phyloP scores from a whole-genome alignment of 2,797 vertebrate genomes.

The Chelmon rostratus region DNA sequence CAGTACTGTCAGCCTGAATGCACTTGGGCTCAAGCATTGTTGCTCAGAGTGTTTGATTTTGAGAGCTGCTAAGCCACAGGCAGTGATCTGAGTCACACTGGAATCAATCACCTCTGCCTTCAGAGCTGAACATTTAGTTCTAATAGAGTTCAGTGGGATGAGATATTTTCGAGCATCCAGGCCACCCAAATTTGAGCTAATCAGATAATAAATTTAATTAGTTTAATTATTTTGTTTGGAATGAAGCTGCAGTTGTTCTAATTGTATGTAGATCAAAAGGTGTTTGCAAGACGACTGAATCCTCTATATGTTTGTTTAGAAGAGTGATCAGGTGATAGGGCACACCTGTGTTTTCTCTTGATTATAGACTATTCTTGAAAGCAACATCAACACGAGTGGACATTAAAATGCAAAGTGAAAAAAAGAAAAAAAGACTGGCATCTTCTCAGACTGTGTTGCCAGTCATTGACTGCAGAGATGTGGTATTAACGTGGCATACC shows the following conservation, averaged over 20 bases:
- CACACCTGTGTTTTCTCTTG: conserved; percentile 9
- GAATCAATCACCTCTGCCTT: conserved; percentile 30
- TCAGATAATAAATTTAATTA: not conserved
- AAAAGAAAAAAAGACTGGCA: conserved; percentile 36
- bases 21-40: conserved; percentile 6
- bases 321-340: not conserved
- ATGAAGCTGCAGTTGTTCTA: not conserved
- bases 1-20: conserved; percentile 2
- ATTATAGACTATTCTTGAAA: conserved; percentile 25
- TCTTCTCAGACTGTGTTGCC: conserved; percentile 28
- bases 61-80: conserved; percentile 25
- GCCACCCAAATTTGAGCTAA: conserved; percentile 32
- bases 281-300: not conserved
- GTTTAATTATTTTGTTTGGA: not conserved
- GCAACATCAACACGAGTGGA: conserved; percentile 11
- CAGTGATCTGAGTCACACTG: conserved; percentile 24
- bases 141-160: not conserved
- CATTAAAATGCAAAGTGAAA: not conserved
- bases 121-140: conserved; percentile 13
- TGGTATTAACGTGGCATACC: conserved; percentile 69
- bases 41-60: conserved; percentile 34
- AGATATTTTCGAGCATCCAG: not conserved
- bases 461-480: conserved; percentile 43
- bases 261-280: not conserved
- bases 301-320: not conserved